A percentile compares a stretch with the other conserved stretches of the same genome.
Conservation (phyloP, 2,888 invertebrate species). For the Altica lythri region DNA sequence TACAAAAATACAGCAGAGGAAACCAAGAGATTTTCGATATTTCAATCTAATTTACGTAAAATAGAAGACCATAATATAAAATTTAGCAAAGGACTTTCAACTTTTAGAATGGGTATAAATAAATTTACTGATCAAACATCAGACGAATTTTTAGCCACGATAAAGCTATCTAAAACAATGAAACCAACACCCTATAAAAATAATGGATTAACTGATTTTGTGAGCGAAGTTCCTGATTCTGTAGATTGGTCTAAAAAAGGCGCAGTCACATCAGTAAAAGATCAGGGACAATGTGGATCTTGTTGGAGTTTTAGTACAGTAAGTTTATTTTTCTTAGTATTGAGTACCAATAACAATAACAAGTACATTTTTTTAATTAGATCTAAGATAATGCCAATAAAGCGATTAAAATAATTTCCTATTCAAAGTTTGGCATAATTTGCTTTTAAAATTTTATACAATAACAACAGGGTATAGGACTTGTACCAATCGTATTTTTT, state of each 20-base stretch:
- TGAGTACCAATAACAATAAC: no score
- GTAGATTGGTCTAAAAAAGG: slow-evolving; percentile 86
- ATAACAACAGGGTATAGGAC: no score
- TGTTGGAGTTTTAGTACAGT: slow-evolving; percentile 91
- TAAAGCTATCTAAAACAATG: not conserved
- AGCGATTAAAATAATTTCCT: not conserved
- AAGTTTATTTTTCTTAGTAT: no score
- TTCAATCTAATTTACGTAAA: slow-evolving; percentile 14
- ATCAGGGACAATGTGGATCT: slow-evolving; percentile 88
- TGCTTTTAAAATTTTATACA: not conserved
- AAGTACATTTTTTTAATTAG: not conserved
- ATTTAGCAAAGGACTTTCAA: not conserved
- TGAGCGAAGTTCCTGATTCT: not conserved
- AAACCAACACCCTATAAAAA: not conserved
- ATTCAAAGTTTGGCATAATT: no score
- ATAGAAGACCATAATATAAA: slow-evolving; percentile 21
- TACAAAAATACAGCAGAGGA: slow-evolving; percentile 17
- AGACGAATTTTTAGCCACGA: slow-evolving; percentile 17
- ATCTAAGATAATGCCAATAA: not conserved
- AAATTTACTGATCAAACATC: slow-evolving; percentile 20
- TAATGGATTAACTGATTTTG: not conserved
- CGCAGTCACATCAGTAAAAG: slow-evolving; percentile 84
- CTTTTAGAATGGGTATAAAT: slow-evolving; percentile 17
- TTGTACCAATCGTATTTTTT: not conserved
- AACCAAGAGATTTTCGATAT: slow-evolving; percentile 7